Conservation (phyloP, 2,888 invertebrate genomes). For the Junonia oenone region DNA sequence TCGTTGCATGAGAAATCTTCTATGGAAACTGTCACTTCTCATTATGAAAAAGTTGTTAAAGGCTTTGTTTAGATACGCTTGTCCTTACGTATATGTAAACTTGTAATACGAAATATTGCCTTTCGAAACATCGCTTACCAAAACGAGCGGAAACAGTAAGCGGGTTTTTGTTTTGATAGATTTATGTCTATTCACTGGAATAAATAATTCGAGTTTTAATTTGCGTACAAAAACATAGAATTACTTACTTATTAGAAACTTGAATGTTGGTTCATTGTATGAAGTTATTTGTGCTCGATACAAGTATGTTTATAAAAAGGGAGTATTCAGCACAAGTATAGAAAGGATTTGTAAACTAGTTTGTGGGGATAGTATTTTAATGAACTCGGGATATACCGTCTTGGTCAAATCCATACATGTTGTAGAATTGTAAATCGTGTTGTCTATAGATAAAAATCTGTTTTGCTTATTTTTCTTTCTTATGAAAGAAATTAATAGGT, state of each 20-base stretch:
- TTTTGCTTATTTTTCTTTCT: no score
- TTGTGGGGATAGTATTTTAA: not conserved
- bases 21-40: conserved; percentile 64
- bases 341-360: not conserved
- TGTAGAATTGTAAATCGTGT: not conserved
- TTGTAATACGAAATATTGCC: conserved; percentile 28
- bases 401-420: not conserved
- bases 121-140: conserved; percentile 14
- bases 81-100: conserved; percentile 33
- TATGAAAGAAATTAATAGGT: no score
- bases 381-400: not conserved
- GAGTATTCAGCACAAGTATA: not conserved
- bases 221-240: conserved; percentile 8
- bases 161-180: conserved; percentile 13
- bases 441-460: no score
- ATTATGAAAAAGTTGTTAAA: conserved; percentile 65
- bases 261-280: not conserved
- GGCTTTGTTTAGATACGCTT: conserved; percentile 45
- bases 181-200: conserved; percentile 18
- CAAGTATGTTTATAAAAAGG: not conserved
- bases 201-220: conserved; percentile 10
- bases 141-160: conserved; percentile 14
- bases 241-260: not conserved
- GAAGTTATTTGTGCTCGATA: conserved; percentile 1
- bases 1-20: conserved; percentile 66